Conservation (phyloP, 2,113 vertebrate genomes). For the Gopherus flavomarginatus region DNA sequence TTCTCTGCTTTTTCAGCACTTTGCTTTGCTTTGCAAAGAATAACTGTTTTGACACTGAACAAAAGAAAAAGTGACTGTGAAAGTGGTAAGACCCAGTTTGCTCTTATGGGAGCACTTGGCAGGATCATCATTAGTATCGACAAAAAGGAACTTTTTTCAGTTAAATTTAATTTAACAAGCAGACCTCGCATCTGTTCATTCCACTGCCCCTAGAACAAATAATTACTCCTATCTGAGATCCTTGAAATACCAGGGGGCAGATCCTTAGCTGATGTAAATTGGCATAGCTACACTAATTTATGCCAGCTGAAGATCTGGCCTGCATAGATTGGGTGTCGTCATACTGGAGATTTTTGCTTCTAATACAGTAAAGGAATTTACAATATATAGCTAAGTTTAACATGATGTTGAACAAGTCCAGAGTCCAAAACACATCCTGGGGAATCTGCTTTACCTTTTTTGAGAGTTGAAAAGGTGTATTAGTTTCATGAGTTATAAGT, state of each 20-base stretch:
- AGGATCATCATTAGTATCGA: neutral
- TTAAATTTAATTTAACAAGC: rapidly evolving
- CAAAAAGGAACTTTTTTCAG: neutral
- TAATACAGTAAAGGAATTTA: neutral
- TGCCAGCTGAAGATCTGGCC: neutral
- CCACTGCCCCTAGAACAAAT: neutral
- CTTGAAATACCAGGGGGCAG: neutral
- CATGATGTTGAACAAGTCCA: neutral
- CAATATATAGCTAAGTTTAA: neutral
- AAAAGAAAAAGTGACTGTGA: rapidly evolving
- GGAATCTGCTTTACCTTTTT: neutral
- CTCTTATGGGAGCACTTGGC: neutral
- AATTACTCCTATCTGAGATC: neutral
- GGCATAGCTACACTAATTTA: rapidly evolving
- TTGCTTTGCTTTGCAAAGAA: rapidly evolving
- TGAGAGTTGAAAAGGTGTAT: neutral
- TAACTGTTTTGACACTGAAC: rapidly evolving
- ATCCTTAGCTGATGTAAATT: neutral
- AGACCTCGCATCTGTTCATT: rapidly evolving
- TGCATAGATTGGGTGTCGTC: neutral
- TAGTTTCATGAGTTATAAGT: neutral
- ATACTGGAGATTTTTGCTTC: neutral
- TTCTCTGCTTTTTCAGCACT: rapidly evolving
- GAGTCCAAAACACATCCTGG: neutral
- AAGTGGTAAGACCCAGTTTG: rapidly evolving